Conservation (phyloP, 2,888 invertebrate genomes). For the Adineta ricciae region DNA sequence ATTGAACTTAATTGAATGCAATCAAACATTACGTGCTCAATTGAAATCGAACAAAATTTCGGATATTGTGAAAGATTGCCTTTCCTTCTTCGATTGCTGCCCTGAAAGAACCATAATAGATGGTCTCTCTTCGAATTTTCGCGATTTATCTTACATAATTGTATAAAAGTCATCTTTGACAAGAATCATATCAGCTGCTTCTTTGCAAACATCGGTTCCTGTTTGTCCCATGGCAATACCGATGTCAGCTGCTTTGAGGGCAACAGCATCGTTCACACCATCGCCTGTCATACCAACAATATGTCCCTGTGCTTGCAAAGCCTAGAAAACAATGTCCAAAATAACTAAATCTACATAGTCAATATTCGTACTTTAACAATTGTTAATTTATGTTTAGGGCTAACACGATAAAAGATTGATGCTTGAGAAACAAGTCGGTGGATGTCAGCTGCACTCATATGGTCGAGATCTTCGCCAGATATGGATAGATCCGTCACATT, state of each 20-base stretch:
- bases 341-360: not conserved
- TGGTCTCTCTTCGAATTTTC: not conserved
- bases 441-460: constrained; percentile 67
- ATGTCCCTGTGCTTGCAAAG: constrained; percentile 65
- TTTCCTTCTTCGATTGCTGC: constrained; percentile 97
- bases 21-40: constrained; percentile 64
- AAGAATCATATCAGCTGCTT: constrained; percentile 97
- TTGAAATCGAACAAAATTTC: constrained; percentile 93
- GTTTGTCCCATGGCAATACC: constrained; percentile 84
- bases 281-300: constrained; percentile 99
- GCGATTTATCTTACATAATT: constrained; percentile 65
- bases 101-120: constrained; percentile 39
- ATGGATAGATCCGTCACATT: constrained; percentile 47
- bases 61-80: constrained; percentile 96
- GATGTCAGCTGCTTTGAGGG: constrained; percentile 89
- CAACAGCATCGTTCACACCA: constrained; percentile 97
- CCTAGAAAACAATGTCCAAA: constrained; percentile 54
- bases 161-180: constrained; percentile 95
- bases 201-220: constrained; percentile 95
- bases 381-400: constrained; percentile 88
- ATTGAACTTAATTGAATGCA: not conserved
- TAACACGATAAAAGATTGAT: constrained; percentile 87
- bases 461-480: constrained; percentile 84
- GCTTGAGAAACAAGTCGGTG: constrained; percentile 71
- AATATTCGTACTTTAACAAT: constrained; percentile 68